Evolutionary conservation across 2,888 invertebrate species (phyloP).

Genomic region (Theretra japonica): DNA sequence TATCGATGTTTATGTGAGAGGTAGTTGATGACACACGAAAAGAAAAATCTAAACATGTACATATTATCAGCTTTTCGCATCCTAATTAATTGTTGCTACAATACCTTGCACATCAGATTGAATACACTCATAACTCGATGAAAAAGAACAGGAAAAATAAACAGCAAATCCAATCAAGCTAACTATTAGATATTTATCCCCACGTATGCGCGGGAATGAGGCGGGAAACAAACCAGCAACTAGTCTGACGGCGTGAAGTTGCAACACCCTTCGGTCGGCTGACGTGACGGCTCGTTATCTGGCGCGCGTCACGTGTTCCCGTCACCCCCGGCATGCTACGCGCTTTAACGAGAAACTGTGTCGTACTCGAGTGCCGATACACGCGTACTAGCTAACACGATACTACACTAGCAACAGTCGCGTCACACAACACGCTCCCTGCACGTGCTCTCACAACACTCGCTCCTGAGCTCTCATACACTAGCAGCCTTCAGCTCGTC

Average conservation of each 20-base stretch:
- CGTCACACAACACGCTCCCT: background rate
- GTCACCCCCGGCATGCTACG: conserved; percentile 7
- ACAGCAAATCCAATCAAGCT: background rate
- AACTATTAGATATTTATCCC: background rate
- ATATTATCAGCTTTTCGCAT: too few relatives aligned
- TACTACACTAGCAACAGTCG: too few relatives aligned
- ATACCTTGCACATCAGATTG: too few relatives aligned
- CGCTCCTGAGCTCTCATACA: conserved; percentile 24
- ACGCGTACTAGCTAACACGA: background rate
- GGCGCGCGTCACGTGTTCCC: conserved; percentile 9
- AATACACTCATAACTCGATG: too few relatives aligned
- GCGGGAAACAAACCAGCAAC: conserved; percentile 16
- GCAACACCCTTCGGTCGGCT: conserved; percentile 12
- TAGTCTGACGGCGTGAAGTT: conserved; percentile 19
- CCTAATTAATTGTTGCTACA: too few relatives aligned
- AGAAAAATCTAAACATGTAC: too few relatives aligned
- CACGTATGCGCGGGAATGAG: background rate
- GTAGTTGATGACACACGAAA: too few relatives aligned
- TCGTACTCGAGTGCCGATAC: background rate
- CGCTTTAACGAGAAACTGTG: conserved; percentile 26
- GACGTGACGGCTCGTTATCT: conserved; percentile 25
- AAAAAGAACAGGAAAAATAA: too few relatives aligned
- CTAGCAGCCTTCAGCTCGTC: conserved; percentile 16
- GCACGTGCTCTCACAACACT: conserved; percentile 21
- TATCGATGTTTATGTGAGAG: too few relatives aligned